Evolutionary conservation across 2,888 invertebrate species (phyloP), one percentile per base, ranked within the genome.

Genomic region (Caenorhabditis sp.): DNA sequence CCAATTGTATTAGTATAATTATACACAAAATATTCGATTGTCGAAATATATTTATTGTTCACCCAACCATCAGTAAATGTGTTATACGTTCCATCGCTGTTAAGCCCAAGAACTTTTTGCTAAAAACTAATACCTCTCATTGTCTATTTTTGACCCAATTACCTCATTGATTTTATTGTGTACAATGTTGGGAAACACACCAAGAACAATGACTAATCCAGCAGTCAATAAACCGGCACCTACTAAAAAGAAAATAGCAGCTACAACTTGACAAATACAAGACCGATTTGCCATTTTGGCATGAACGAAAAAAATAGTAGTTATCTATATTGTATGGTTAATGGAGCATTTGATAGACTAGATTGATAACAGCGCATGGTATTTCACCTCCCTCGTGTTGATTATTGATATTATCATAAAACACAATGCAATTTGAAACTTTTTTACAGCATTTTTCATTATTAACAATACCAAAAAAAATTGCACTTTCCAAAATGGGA

Each of bases 1-100:
- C 79, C 80, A 55, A 77, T 78, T 5, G 77, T 69, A 55, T 83
- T 83, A 24, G 77, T 81, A 61, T 83, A 83, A 64, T 82, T 72
- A 60, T 63, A 82, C 1, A 81, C 63, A 77, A 77, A 78, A 61
- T 75, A 79, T 49, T 79, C 72, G 72, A 79, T 79, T 2, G 69
- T 66, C 5, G 72, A 66, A 43, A 75, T 70, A 55, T 81, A 81
- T 61, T 74, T 76, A 0, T 69, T 67, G 36, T 75, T 69, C 0
- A 68, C 73, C 79, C 79, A 81, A 58, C 63, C 59, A 53, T 75
- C 67, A 14, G 81, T 76, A 66, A 79, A 83, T 17, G 72, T 76
- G 60, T 83, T 83, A 14, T 71, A 58, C 0, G 81, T 77, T 17
- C 81, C 81, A 43, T 83, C 81, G 36, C 66, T 59, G 50, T 81